phyloP scores from a whole-genome alignment of 2,888 invertebrate species.

The Junonia oenone region DNA sequence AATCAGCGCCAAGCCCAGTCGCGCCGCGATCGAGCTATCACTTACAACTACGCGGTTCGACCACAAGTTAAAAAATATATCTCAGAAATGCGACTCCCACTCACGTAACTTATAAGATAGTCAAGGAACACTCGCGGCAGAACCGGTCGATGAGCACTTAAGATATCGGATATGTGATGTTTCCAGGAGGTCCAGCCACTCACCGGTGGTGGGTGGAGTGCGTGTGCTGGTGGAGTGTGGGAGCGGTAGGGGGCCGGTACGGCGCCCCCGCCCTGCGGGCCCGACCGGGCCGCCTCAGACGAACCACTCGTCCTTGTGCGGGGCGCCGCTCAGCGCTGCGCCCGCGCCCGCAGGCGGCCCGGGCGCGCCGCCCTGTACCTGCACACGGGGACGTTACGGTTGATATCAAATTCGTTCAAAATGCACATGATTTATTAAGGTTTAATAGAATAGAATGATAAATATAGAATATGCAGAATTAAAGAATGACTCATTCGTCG shows the following conservation, averaged over 20 bases:
- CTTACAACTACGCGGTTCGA: slow-evolving; percentile 23
- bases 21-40: slow-evolving; percentile 5
- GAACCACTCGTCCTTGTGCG: slow-evolving; percentile 96
- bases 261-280: slow-evolving; percentile 65
- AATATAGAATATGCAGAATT: no score
- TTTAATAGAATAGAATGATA: no score
- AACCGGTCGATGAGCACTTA: slow-evolving; percentile 21
- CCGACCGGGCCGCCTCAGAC: slow-evolving; percentile 81
- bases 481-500: no score
- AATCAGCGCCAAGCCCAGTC: background rate
- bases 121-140: slow-evolving; percentile 27
- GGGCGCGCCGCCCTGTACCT: slow-evolving; percentile 82
- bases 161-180: slow-evolving; percentile 30
- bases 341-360: slow-evolving; percentile 97
- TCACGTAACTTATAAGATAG: slow-evolving; percentile 19
- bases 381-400: background rate
- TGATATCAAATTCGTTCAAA: no score
- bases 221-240: slow-evolving; percentile 16
- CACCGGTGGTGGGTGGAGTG: background rate
- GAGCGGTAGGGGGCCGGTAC: slow-evolving; percentile 54
- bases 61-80: slow-evolving; percentile 24
- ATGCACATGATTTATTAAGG: no score
- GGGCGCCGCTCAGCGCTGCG: slow-evolving; percentile 90
- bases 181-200: slow-evolving; percentile 17
- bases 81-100: slow-evolving; percentile 19